phyloP scores from a whole-genome alignment of 1,140 invertebrate genomes.

The Theocolax elegans region DNA sequence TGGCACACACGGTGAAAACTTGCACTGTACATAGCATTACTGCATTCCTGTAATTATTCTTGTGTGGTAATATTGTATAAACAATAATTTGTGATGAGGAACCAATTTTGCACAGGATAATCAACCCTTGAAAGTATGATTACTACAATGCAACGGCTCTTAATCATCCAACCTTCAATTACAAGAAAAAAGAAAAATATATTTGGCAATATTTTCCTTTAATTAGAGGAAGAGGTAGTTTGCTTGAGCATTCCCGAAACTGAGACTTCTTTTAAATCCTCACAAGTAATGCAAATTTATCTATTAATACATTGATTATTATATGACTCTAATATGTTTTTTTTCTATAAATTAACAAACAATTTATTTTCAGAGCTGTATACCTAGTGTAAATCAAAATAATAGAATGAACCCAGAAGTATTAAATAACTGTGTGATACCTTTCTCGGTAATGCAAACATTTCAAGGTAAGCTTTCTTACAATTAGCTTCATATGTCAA shows the following conservation, averaged over 20 bases:
- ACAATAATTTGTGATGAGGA: constrained; percentile 69
- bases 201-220: too few species aligned
- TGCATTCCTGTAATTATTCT: constrained; percentile 86
- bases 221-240: constrained; percentile 75
- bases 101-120: constrained; percentile 67
- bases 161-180: constrained; percentile 94
- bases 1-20: too few species aligned
- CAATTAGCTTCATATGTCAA: constrained; percentile 13
- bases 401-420: constrained; percentile 61
- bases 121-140: constrained; percentile 79
- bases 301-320: too few species aligned
- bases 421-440: constrained; percentile 56
- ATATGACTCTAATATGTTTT: constrained; percentile 38
- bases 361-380: constrained; percentile 54
- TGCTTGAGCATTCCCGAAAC: constrained; percentile 66
- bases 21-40: too few species aligned
- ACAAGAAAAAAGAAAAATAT: constrained; percentile 87
- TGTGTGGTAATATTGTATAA: constrained; percentile 87
- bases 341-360: constrained; percentile 30
- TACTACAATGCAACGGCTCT: constrained; percentile 90
- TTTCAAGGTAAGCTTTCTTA: constrained; percentile 58
- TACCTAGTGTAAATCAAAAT: constrained; percentile 58
- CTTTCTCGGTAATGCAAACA: constrained; percentile 59
- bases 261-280: constrained; percentile 63
- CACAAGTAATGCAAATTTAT: too few species aligned